Evolutionary conservation across 2,113 vertebrate species (phyloP), one percentile per base, ranked within the genome.

Genomic region (Myotis yumanensis): DNA sequence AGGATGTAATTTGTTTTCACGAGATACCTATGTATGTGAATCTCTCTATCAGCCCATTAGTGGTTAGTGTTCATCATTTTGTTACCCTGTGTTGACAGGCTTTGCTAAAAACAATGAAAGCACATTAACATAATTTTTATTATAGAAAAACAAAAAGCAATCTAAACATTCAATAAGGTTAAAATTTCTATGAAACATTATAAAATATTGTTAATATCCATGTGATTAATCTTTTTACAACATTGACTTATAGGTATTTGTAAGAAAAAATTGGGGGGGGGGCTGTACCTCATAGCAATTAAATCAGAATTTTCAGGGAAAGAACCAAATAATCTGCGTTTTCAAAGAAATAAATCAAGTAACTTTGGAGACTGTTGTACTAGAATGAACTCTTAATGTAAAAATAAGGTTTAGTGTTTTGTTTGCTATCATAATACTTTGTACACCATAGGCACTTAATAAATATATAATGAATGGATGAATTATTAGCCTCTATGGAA

Each of bases 91-190:
- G 51, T 75, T 71, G 35, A 62, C 57, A 40, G 28, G 80, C 25
- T 91, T 88, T 64, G n/a, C 16, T 85, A 77, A 93, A 91, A 86
- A 86, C 62, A 71, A 76, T 85, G 30, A 94, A 92, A 80, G 8
- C 32, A 54, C 16, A 48, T 72, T 79, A 62, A 51, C 5, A 37
- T 82, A 68, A 68, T 83, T 52, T 72, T 73, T 90, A 73, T 54
- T 48, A 77, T 48, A 86, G 59, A 93, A 88, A 71, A 48, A 20
- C 35, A 84, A 90, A 81, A 93, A 54, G 0, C 32, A 86, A 90
- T 62, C 22, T 90, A 91, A 93, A 64, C 75, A 93, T 72, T 89
- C 28, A 95, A 59, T 46, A 57, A 22, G 1, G 28, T 51, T 90
- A 64, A 89, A 77, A 77, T 57, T 12, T 54, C 37, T 91, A 88